Conservation (phyloP, 1,140 invertebrate genomes). For the Daktulosphaira vitifoliae region DNA sequence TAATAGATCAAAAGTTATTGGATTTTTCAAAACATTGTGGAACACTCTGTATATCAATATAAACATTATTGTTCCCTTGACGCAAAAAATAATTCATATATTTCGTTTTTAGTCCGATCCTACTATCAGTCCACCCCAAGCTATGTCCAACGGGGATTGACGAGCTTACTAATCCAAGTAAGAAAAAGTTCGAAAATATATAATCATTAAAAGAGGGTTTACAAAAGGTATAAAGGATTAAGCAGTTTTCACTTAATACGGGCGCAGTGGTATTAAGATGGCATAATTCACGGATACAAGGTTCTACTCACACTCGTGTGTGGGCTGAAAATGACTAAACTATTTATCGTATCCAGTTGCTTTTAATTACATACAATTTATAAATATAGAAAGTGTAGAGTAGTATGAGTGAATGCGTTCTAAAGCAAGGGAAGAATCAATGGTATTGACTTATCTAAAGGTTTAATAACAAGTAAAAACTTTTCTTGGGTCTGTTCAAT, state of each 20-base stretch:
- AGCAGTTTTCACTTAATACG: conserved; percentile 22
- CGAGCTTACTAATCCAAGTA: conserved; percentile 12
- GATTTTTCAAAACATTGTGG: too few relatives aligned
- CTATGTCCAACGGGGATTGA: background rate
- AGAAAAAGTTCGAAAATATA: conserved; percentile 22
- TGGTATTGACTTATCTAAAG: background rate
- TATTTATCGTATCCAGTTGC: conserved; percentile 19
- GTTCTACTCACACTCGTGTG: background rate
- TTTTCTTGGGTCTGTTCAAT: conserved; percentile 9
- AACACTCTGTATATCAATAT: background rate
- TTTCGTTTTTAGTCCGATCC: conserved; percentile 4
- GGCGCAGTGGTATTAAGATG: background rate
- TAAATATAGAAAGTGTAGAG: too few relatives aligned
- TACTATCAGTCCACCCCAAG: background rate
- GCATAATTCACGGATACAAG: too few relatives aligned
- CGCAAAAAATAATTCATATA: conserved; percentile 14
- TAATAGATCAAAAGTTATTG: too few relatives aligned
- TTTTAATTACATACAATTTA: conserved; percentile 9
- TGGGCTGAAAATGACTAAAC: background rate
- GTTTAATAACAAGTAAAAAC: conserved; percentile 24
- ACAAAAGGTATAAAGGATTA: conserved; percentile 24
- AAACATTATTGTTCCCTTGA: conserved; percentile 3
- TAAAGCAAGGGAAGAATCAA: background rate
- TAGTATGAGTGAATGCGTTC: background rate
- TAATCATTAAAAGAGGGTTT: conserved; percentile 29